Evolutionary conservation across 2,797 vertebrate genomes (phyloP), one percentile per base, ranked within the genome.

Genomic region (Ctenochaetus hawaiiensis): DNA sequence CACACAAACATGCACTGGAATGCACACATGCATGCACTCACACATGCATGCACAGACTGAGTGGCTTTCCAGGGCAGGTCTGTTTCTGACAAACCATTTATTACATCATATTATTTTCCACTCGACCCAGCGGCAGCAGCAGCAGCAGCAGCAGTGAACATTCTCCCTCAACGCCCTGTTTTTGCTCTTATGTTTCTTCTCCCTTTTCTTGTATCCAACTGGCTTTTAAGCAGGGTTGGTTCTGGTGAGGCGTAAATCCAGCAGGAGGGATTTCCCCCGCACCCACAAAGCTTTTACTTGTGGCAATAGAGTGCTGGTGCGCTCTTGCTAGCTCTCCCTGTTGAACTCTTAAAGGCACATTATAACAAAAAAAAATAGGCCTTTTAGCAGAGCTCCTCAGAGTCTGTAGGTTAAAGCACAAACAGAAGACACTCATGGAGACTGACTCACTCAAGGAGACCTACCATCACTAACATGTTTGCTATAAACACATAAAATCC

Each of bases 31-130:
- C 16, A 70, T 2, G 10, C 16, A 11, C 39, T 34, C 45, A 75
- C 68, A 30, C 56, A 80, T 8, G 20, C 51, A 66, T 18, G 13
- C 59, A 49, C 67, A 85, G 64, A 72, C 65, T 72, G 69, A n/a
- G 47, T 34, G 74, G 68, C 70, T 65, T 67, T 80, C 2, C 51
- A 65, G 83, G 82, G 74, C 86, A 73, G 74, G 81, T 75, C 72
- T 77, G 80, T 63, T 70, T 83, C 87, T 86, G 89, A 90, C 86
- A 85, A 77, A 47, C 78, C 76, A 64, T 91, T 90, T 87, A 89
- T 92, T 85, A 88, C 89, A 83, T 89, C 91, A 90, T 85, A 83
- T 85, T 90, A 92, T 90, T 93, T 92, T 91, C 92, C 89, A 83
- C 80, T 90, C 83, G 78, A 84, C 77, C 83, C 78, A 66, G 63